Conservation (phyloP, 2,797 vertebrate species). For the Cheirogaleus major region DNA sequence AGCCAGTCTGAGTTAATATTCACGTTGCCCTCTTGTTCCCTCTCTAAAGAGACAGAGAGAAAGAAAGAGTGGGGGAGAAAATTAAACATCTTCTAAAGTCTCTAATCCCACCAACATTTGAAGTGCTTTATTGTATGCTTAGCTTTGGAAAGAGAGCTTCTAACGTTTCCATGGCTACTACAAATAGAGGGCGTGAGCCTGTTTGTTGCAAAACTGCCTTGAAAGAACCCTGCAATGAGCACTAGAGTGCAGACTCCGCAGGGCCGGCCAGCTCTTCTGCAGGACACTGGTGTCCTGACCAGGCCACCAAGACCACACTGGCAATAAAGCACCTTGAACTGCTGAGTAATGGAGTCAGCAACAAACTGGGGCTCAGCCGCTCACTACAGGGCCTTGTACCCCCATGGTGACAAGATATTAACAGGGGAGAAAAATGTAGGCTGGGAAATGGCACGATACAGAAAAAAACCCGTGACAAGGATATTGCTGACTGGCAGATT, state of each 20-base stretch:
- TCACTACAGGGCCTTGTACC: neutral
- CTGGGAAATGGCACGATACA: rapidly evolving
- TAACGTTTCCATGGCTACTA: conserved; percentile 89
- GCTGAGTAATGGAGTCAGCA: neutral
- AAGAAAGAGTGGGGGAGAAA: conserved; percentile 79
- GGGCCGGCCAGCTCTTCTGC: neutral
- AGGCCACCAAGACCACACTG: neutral
- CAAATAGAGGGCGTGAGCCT: conserved; percentile 83
- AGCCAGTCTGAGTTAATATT: conserved; percentile 84
- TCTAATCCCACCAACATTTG: conserved; percentile 86
- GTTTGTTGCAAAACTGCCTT: conserved; percentile 82
- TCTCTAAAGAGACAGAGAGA: conserved; percentile 81
- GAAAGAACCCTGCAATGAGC: conserved; percentile 59
- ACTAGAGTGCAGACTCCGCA: rapidly evolving
- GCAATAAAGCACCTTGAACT: neutral
- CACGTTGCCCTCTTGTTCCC: conserved; percentile 85
- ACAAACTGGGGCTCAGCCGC: rapidly evolving
- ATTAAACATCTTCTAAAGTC: conserved; percentile 86
- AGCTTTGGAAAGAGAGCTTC: conserved; percentile 83
- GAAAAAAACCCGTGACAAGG: rapidly evolving
- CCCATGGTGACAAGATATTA: neutral
- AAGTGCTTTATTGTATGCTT: conserved; percentile 83
- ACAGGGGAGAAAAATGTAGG: neutral
- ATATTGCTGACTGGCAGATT: rapidly evolving
- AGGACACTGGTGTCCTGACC: neutral